Percentiles rank a stretch among this genome's conserved stretches.
Evolutionary conservation across 23 tunicate genomes (phyloP).

Genomic region (Ciona savignyi): DNA sequence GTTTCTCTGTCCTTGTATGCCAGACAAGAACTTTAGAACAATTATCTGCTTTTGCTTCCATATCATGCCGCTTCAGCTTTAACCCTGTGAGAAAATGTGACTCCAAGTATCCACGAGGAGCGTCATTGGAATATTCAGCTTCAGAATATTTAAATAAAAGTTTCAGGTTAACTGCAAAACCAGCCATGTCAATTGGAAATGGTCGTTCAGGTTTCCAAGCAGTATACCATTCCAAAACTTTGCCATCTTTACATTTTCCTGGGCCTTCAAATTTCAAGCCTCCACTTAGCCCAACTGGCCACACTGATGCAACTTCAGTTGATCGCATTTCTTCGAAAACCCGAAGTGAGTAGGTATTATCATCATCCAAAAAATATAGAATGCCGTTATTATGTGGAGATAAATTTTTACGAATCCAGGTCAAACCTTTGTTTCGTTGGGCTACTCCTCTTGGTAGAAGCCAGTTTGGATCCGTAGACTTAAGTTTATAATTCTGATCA

Average conservation of each 20-base stretch:
- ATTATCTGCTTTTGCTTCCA: constrained; percentile 74
- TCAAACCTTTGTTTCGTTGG: constrained; percentile 73
- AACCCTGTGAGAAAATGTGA: constrained; percentile 75
- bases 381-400: constrained; percentile 22
- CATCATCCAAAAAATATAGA: constrained; percentile 92
- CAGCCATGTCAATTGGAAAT: constrained; percentile 98
- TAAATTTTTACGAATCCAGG: constrained; percentile 59
- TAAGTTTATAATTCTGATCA: constrained; percentile 48
- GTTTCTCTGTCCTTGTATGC: constrained; percentile 98
- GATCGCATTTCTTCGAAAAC: constrained; percentile 83
- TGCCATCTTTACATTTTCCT: constrained; percentile 50
- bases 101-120: constrained; percentile 81
- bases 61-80: constrained; percentile 16
- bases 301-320: constrained; percentile 50
- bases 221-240: constrained; percentile 74
- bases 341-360: constrained; percentile 75
- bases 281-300: constrained; percentile 95
- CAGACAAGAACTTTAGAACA: constrained; percentile 83
- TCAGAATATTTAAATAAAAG: constrained; percentile 36
- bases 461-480: constrained; percentile 85
- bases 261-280: constrained; percentile 94
- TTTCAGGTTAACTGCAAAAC: constrained; percentile 77
- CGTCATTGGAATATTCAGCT: constrained; percentile 52
- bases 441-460: constrained; percentile 88
- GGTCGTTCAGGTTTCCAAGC: constrained; percentile 96